Percentiles rank a stretch among this genome's conserved stretches.
phyloP scores from a whole-genome alignment of 2,888 invertebrate genomes.

The Chelonus formosanus region DNA sequence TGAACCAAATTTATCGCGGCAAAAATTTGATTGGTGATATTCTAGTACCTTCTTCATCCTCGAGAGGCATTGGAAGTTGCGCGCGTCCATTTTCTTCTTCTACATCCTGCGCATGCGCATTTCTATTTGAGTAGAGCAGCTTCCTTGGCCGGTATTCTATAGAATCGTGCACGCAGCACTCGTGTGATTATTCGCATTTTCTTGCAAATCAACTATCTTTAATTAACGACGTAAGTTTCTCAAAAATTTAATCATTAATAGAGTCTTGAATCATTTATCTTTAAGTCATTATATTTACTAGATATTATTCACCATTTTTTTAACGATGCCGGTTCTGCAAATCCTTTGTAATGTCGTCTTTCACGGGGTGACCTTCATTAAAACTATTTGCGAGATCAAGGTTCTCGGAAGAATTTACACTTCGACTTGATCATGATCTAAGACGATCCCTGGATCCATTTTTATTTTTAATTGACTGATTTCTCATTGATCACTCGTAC shows the following conservation, averaged over 20 bases:
- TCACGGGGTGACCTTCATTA: slow-evolving; percentile 40
- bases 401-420: slow-evolving; percentile 8
- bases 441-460: not conserved
- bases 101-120: slow-evolving; percentile 22
- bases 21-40: not conserved
- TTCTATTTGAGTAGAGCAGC: not conserved
- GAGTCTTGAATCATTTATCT: not conserved
- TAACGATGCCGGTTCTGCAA: slow-evolving; percentile 48
- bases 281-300: not conserved
- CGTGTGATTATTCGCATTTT: slow-evolving; percentile 5
- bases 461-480: not conserved
- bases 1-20: slow-evolving; percentile 18
- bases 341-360: slow-evolving; percentile 50
- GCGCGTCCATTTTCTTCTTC: slow-evolving; percentile 14
- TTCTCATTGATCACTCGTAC: not conserved
- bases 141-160: slow-evolving; percentile 28
- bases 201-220: slow-evolving; percentile 8
- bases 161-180: slow-evolving; percentile 1
- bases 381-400: slow-evolving; percentile 27
- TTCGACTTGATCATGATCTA: slow-evolving; percentile 5
- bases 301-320: slow-evolving; percentile 8
- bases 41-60: slow-evolving; percentile 6
- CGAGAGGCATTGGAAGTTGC: slow-evolving; percentile 7
- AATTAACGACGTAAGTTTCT: slow-evolving; percentile 14
- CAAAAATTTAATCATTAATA: not conserved